Evolutionary conservation across 2,888 invertebrate species (phyloP), one percentile per base, ranked within the genome.

Genomic region (Himalopsyche anomala): DNA sequence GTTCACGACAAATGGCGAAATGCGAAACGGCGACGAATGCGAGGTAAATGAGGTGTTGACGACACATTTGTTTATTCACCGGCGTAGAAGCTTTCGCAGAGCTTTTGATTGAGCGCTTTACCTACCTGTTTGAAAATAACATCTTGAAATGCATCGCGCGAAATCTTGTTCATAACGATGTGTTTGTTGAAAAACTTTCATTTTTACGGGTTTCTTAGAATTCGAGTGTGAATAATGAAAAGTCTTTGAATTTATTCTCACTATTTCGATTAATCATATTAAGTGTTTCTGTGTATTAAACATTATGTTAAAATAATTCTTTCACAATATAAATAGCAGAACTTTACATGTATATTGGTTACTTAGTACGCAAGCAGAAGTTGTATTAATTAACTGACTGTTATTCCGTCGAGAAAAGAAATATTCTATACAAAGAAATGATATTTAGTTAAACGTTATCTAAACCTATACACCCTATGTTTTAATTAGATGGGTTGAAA

Each of bases 31-130:
- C 28, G 80, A 36, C 28, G 40, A 17, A 80, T 38, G 17, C 80
- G 42, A 19, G 38, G 38, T n/a, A 80, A 80, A 80, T 80, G 80
- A 42, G 80, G 80, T 80, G 80, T 80, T 36, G 80, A 80, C 40
- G 80, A 42, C 80, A 42, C 36, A 80, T 80, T 80, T 80, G 36
- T 80, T 80, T 80, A 80, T 38, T 80, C 38, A 19, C 80, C 19
- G 28, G 40, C 38, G 42, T n/a, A 19, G 80, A 17, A 42, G 80
- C 62, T 62, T 19, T 62, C 62, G 11, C 19, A 28, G 28, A 62
- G 62, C 62, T 62, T 62, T 62, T 62, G 62, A 62, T 62, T 62
- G 62, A 62, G 28, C n/a, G 62, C 62, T 62, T 62, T 62, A 62
- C 62, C 62, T 62, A 62, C 62, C 62, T 62, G 62, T 19, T 15